phyloP scores from a whole-genome alignment of 2,797 vertebrate species.

The Liparis tanakae region DNA sequence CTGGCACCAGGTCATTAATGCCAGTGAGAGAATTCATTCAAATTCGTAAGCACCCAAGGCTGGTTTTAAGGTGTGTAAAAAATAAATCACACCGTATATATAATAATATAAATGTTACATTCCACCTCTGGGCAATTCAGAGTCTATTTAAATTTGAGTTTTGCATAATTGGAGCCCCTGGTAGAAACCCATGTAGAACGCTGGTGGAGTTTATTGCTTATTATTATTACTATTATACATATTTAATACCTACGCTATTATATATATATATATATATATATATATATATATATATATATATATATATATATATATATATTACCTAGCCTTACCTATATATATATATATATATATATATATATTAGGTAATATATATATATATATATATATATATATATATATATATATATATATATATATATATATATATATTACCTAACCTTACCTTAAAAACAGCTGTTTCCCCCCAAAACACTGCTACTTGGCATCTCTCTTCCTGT shows the following conservation, averaged over 20 bases:
- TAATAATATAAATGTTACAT: not conserved
- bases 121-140: not conserved
- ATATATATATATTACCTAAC: not conserved
- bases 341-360: too few relatives aligned
- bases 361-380: too few relatives aligned
- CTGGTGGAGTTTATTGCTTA: not conserved
- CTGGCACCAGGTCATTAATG: conserved; percentile 5
- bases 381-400: too few relatives aligned
- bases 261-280: not conserved
- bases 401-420: too few relatives aligned
- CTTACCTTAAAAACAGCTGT: not conserved
- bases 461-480: not conserved
- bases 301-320: too few relatives aligned
- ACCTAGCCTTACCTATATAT: not conserved
- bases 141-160: not conserved
- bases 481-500: not conserved
- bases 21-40: conserved; percentile 18
- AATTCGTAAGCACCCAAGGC: conserved; percentile 12
- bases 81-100: not conserved
- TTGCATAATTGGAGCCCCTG: not conserved
- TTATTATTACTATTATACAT: too few relatives aligned
- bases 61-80: not conserved
- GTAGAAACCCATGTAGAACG: not conserved
- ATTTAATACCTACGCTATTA: too few relatives aligned
- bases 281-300: too few relatives aligned